Conservation (phyloP, 1,140 invertebrate species). For the Leptinotarsa texana region DNA sequence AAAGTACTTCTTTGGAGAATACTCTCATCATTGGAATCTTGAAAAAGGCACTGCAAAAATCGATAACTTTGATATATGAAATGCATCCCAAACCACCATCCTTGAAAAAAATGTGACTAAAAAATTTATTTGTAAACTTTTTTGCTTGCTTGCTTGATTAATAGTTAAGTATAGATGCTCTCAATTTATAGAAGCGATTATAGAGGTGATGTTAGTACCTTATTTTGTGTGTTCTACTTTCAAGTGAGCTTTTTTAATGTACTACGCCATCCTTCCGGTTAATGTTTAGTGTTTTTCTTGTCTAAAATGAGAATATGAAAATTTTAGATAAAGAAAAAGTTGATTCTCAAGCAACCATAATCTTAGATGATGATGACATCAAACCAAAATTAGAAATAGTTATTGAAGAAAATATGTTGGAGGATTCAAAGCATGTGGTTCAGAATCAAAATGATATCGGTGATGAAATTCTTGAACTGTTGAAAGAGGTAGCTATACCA, state of each 20-base stretch:
- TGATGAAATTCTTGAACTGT: conserved; percentile 7
- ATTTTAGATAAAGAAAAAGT: not conserved
- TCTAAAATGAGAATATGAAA: not conserved
- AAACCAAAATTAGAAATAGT: not conserved
- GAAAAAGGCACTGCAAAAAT: too few relatives aligned
- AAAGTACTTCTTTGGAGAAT: too few relatives aligned
- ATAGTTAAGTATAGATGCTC: not conserved
- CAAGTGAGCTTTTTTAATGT: not conserved
- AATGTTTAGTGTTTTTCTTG: not conserved
- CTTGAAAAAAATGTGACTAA: too few relatives aligned
- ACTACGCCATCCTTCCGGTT: not conserved
- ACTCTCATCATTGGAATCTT: too few relatives aligned
- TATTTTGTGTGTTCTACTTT: not conserved
- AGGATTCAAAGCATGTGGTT: not conserved
- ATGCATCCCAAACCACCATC: too few relatives aligned
- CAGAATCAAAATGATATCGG: conserved; percentile 3
- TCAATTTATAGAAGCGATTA: not conserved
- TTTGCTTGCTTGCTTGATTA: too few relatives aligned
- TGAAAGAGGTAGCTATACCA: conserved; percentile 8
- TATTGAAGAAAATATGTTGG: not conserved
- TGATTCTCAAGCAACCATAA: conserved; percentile 3
- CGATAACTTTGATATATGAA: too few relatives aligned
- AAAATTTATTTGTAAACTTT: too few relatives aligned
- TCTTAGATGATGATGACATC: not conserved
- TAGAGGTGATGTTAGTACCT: not conserved